phyloP scores from a whole-genome alignment of 64 coral and sea anemone genomes.

The Montipora cactus region DNA sequence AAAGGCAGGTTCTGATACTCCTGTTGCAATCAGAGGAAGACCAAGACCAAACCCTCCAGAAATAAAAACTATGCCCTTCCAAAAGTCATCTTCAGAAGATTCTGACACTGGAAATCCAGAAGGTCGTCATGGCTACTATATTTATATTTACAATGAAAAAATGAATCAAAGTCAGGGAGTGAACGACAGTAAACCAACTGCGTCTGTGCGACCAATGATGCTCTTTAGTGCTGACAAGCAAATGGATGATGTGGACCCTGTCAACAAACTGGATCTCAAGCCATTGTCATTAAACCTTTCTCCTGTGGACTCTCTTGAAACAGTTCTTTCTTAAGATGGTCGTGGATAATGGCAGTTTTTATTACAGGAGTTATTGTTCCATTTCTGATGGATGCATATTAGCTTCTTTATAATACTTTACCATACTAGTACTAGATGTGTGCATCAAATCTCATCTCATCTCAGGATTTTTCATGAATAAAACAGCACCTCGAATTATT shows the following conservation, averaged over 20 bases:
- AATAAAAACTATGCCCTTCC: not conserved
- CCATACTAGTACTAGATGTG: too few species aligned
- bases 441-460: too few species aligned
- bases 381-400: too few species aligned
- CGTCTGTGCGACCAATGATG: conserved; percentile 87
- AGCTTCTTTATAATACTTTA: too few species aligned
- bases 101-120: conserved; percentile 39
- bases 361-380: too few species aligned
- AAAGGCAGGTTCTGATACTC: conserved; percentile 72
- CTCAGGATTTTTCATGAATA: too few species aligned
- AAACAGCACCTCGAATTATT: too few species aligned
- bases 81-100: not conserved
- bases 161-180: conserved; percentile 46
- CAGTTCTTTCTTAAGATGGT: not conserved
- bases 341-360: not conserved
- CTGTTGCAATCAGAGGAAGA: conserved; percentile 59
- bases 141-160: conserved; percentile 86
- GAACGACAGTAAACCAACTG: conserved; percentile 77
- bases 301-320: conserved; percentile 58
- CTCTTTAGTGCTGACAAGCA: conserved; percentile 62
- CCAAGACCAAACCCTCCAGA: conserved; percentile 18
- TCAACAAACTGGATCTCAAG: conserved; percentile 74
- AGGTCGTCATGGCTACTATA: conserved; percentile 79
- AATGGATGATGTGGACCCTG: conserved; percentile 30
- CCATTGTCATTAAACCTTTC: conserved; percentile 70